A percentile compares a stretch with the other conserved stretches of the same genome.
These are phyloP conservation scores for Homalodisca vitripennis DNA, from an alignment of 1,140 invertebrate genomes.

Conservation along the genomic window DNA sequence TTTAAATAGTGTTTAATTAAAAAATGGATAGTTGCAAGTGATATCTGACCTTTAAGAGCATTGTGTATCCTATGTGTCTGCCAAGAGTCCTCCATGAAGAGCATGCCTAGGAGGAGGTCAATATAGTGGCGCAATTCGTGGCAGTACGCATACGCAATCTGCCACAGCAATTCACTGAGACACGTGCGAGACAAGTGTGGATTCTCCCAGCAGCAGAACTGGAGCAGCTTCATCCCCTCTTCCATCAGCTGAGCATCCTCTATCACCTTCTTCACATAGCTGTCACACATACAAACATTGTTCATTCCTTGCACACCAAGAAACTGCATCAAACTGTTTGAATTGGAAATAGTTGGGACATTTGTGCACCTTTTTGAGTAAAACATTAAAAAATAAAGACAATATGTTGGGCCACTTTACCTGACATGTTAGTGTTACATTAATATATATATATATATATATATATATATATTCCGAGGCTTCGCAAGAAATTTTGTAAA, in stretches of 20 bases:
- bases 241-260: conserved; percentile 91
- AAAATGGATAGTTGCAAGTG: too few species aligned
- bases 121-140: conserved; percentile 92
- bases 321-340: neutral
- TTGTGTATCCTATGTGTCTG: conserved; percentile 90
- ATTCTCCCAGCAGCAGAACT: conserved; percentile 97
- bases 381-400: too few species aligned
- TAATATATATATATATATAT: too few species aligned
- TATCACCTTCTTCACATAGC: conserved; percentile 93
- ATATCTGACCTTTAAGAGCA: conserved; percentile 75
- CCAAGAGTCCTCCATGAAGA: conserved; percentile 94
- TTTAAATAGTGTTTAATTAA: too few species aligned
- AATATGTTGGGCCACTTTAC: too few species aligned
- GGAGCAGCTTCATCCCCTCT: conserved; percentile 83
- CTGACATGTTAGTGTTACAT: too few species aligned
- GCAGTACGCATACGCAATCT: conserved; percentile 92
- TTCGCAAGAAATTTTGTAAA: too few species aligned
- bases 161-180: conserved; percentile 88
- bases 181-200: conserved; percentile 86
- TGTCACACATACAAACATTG: conserved; percentile 45
- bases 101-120: conserved; percentile 82
- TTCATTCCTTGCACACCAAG: neutral
- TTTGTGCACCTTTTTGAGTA: too few species aligned
- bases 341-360: too few species aligned
- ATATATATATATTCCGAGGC: too few species aligned